Percentiles rank a stretch among this genome's conserved stretches.
Conservation (phyloP, 2,797 vertebrate genomes). For the Nyctalus aviator region DNA sequence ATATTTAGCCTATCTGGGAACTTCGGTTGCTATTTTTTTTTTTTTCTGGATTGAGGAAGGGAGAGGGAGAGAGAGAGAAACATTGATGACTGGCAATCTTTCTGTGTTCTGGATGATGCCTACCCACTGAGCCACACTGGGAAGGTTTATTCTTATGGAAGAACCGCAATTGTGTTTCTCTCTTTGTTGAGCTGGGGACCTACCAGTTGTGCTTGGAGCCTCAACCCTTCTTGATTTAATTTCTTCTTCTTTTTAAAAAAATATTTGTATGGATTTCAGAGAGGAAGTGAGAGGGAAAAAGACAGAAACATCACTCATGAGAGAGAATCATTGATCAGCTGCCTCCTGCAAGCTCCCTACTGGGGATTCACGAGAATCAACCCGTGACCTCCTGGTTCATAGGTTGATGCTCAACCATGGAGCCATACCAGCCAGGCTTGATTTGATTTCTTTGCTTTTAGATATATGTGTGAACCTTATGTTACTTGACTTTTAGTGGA, state of each 20-base stretch:
- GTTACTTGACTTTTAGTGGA: constrained; percentile 10
- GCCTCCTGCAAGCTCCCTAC: no score
- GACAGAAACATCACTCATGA: no score
- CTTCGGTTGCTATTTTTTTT: neutral
- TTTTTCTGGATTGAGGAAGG: neutral
- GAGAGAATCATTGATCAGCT: no score
- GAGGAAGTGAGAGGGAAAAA: no score
- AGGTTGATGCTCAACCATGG: no score
- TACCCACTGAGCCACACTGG: no score
- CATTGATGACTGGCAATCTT: neutral
- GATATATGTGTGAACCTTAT: neutral
- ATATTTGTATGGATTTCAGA: no score
- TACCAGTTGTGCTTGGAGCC: neutral
- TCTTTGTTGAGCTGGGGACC: neutral
- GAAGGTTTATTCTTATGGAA: neutral
- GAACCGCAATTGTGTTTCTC: neutral
- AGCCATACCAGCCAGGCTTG: neutral
- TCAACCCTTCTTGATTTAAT: neutral
- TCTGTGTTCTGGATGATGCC: no score
- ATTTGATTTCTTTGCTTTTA: constrained; percentile 20
- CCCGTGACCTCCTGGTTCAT: no score
- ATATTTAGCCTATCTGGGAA: neutral
- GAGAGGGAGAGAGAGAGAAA: neutral
- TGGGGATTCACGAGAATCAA: no score
- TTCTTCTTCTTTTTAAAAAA: neutral